phyloP scores from a whole-genome alignment of 2,888 invertebrate genomes.

The Trypoxylon attenuatum region DNA sequence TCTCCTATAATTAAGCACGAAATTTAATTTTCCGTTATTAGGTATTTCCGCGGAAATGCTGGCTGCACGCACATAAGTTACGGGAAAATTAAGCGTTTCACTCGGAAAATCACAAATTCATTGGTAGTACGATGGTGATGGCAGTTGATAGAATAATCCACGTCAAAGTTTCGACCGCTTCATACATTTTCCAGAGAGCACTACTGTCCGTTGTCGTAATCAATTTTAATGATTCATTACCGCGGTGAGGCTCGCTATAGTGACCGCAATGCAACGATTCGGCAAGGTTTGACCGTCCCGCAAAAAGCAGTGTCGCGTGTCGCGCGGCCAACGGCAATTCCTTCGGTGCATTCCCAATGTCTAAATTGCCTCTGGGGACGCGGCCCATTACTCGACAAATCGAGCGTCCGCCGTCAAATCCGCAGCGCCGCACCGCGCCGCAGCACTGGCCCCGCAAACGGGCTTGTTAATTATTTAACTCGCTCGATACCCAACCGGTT shows the following conservation, averaged over 20 bases:
- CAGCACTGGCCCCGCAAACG: background rate
- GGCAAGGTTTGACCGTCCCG: background rate
- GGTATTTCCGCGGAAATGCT: background rate
- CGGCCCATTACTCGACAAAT: background rate
- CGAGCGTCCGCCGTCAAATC: background rate
- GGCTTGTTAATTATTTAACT: background rate
- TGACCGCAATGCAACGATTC: background rate
- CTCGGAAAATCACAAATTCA: background rate
- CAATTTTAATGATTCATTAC: background rate
- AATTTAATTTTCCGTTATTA: constrained; percentile 4
- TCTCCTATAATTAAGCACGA: constrained; percentile 3
- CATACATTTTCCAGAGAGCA: background rate
- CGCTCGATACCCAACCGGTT: background rate
- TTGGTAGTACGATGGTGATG: background rate
- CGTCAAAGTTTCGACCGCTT: background rate
- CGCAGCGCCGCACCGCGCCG: too few species aligned
- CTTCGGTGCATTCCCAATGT: too few species aligned
- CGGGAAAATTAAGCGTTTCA: background rate
- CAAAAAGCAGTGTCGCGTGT: too few species aligned
- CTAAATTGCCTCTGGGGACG: too few species aligned
- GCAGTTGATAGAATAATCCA: background rate
- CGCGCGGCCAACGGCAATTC: too few species aligned
- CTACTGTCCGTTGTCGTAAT: background rate
- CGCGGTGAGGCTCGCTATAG: too few species aligned
- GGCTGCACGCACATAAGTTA: background rate